phyloP scores from a whole-genome alignment of 2,113 vertebrate genomes.

The Solea senegalensis region DNA sequence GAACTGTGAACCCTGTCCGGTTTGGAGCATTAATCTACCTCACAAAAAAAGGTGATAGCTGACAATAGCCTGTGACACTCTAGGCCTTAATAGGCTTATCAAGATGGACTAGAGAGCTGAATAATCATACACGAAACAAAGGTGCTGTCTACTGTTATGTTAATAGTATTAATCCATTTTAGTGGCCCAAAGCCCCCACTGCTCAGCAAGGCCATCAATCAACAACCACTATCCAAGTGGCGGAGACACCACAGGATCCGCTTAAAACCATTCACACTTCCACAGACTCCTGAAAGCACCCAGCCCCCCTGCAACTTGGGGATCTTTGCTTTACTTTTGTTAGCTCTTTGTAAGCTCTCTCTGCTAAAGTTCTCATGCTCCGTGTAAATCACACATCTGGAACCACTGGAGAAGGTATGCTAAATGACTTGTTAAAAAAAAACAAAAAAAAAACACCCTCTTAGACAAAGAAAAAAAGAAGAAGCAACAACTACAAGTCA shows the following conservation, averaged over 20 bases:
- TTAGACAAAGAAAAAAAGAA: conserved; percentile 37
- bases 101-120: conserved; percentile 55
- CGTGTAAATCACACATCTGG: conserved; percentile 70
- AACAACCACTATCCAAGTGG: conserved; percentile 36
- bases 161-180: conserved; percentile 69
- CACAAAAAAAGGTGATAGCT: conserved; percentile 65
- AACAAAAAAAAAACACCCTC: conserved; percentile 41
- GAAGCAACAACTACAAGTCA: conserved; percentile 19
- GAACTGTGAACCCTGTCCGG: conserved; percentile 50
- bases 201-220: conserved; percentile 68
- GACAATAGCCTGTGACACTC: conserved; percentile 61
- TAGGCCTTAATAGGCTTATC: conserved; percentile 67
- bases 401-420: conserved; percentile 71
- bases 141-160: conserved; percentile 70
- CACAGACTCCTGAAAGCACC: conserved; percentile 33
- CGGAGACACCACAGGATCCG: conserved; percentile 59
- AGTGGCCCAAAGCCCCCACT: conserved; percentile 40
- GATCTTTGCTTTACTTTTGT: conserved; percentile 37
- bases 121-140: conserved; percentile 62
- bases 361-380: conserved; percentile 39
- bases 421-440: conserved; percentile 66
- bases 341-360: conserved; percentile 10
- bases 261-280: conserved; percentile 66
- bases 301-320: conserved; percentile 17
- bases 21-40: conserved; percentile 50